Conservation (phyloP, 2,113 vertebrate species). For the Miniopterus natalensis region DNA sequence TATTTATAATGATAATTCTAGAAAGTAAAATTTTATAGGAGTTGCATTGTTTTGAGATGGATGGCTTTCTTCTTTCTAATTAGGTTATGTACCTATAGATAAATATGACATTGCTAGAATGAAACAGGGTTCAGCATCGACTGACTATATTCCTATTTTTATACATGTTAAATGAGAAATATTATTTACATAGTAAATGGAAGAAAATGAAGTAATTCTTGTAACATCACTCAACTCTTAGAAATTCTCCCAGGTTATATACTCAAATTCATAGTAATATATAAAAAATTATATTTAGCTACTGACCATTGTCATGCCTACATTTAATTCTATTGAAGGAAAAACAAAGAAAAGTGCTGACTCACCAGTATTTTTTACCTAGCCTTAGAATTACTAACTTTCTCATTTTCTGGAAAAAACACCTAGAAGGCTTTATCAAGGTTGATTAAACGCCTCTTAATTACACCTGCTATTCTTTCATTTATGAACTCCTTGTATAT, state of each 20-base stretch:
- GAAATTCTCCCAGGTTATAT: not conserved
- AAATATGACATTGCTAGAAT: not conserved
- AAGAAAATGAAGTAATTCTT: constrained; percentile 1
- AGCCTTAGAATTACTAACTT: not conserved
- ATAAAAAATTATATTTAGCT: constrained; percentile 15
- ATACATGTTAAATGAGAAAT: not conserved
- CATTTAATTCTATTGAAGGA: constrained; percentile 37
- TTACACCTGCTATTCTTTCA: not conserved
- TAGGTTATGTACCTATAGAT: not conserved
- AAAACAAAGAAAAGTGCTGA: not conserved
- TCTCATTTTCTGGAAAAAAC: not conserved
- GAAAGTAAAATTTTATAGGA: constrained; percentile 8
- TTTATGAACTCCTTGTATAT: not conserved
- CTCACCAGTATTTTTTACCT: not conserved
- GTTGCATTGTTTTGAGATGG: not conserved
- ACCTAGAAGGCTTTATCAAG: not conserved
- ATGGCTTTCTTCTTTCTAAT: not conserved
- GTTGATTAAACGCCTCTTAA: not conserved
- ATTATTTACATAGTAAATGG: not conserved
- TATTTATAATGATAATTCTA: not conserved
- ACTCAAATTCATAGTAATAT: not conserved
- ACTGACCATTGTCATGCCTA: not conserved
- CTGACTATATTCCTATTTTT: not conserved
- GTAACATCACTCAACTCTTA: not conserved
- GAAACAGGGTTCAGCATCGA: not conserved